These are phyloP conservation scores for Rhagoletis zephyria DNA, from an alignment of 1,140 invertebrate genomes.

Conservation along the genomic window DNA sequence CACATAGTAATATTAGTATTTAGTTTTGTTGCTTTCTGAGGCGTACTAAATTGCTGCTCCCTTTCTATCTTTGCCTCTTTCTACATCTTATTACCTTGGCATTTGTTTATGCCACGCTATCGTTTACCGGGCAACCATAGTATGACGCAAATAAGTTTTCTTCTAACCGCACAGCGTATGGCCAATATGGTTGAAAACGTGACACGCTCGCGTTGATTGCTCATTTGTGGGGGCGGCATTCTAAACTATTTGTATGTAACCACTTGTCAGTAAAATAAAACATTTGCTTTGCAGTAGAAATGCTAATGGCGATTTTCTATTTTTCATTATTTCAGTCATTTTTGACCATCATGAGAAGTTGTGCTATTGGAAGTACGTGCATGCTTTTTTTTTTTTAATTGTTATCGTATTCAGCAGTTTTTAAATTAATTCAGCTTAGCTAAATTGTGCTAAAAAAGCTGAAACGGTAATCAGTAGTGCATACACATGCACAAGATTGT, in stretches of 20 bases:
- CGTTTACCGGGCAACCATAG: conserved; percentile 27
- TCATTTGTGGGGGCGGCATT: too few relatives aligned
- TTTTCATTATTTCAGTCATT: too few relatives aligned
- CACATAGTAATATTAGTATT: not conserved
- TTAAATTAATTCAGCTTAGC: not conserved
- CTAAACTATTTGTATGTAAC: too few relatives aligned
- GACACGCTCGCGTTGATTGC: not conserved
- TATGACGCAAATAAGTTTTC: not conserved
- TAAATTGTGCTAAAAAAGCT: not conserved
- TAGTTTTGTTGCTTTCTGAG: not conserved
- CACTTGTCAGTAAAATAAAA: too few relatives aligned
- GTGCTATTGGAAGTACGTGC: too few relatives aligned
- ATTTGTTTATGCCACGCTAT: conserved; percentile 2
- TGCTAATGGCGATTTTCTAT: too few relatives aligned
- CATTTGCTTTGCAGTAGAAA: too few relatives aligned
- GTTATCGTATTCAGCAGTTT: not conserved
- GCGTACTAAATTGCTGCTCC: not conserved
- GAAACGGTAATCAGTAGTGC: too few relatives aligned
- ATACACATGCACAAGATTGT: too few relatives aligned
- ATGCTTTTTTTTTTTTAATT: not conserved
- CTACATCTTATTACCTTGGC: not conserved
- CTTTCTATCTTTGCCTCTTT: not conserved
- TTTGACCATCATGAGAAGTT: too few relatives aligned
- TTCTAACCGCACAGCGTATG: too few relatives aligned
- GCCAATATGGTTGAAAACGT: not conserved